These are phyloP conservation scores for Pyrochroa serraticornis DNA, from an alignment of 2,888 invertebrate species.

Conservation along the genomic window DNA sequence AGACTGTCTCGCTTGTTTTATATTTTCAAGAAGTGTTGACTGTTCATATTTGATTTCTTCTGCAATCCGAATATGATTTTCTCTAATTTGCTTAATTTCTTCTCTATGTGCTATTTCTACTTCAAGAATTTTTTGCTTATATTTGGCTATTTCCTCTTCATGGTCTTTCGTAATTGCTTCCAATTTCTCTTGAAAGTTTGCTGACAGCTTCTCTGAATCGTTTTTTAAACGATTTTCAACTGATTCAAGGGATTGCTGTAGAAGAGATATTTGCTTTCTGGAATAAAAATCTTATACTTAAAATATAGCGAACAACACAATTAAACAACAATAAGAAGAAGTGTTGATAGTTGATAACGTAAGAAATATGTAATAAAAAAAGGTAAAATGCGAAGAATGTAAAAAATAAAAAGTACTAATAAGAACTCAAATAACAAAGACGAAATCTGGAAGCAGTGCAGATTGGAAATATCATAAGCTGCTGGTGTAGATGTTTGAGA, in stretches of 20 bases:
- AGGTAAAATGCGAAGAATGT: too few species aligned
- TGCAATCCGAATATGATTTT: constrained; percentile 61
- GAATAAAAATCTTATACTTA: constrained; percentile 32
- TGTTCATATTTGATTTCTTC: constrained; percentile 62
- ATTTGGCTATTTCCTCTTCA: constrained; percentile 45
- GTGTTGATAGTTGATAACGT: too few species aligned
- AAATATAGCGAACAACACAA: background rate
- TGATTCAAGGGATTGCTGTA: constrained; percentile 63
- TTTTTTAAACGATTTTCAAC: constrained; percentile 66
- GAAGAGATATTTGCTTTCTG: constrained; percentile 65
- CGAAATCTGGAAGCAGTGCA: too few species aligned
- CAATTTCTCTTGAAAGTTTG: constrained; percentile 62
- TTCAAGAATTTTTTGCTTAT: constrained; percentile 49
- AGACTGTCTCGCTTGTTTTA: constrained; percentile 63
- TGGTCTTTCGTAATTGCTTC: constrained; percentile 44
- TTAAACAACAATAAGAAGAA: background rate
- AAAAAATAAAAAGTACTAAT: too few species aligned
- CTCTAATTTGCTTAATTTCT: constrained; percentile 60
- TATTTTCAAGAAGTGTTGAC: constrained; percentile 64
- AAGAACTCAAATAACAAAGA: too few species aligned
- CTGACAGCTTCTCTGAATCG: constrained; percentile 62
- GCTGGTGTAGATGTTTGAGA: too few species aligned
- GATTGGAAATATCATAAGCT: too few species aligned
- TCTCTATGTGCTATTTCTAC: constrained; percentile 45
- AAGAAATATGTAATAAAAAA: too few species aligned